These are phyloP conservation scores for Troides oblongomaculatus DNA, from an alignment of 2,888 invertebrate genomes.

Conservation along the genomic window DNA sequence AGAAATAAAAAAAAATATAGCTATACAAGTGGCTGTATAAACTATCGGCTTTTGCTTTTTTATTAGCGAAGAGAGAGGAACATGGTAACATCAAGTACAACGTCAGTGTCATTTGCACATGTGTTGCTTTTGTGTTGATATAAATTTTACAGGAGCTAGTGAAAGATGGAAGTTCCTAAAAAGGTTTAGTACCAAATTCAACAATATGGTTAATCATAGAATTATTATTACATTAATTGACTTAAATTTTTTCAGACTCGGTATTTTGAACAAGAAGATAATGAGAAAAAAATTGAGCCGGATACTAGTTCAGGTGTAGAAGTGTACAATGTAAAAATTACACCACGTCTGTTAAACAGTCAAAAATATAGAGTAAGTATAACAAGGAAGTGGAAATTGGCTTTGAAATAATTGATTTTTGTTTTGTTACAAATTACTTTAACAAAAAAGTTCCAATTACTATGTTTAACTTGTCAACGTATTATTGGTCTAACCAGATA, in stretches of 20 bases:
- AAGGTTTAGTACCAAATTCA: slow-evolving; percentile 13
- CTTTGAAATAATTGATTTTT: background rate
- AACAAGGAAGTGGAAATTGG: background rate
- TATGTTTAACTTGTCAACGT: background rate
- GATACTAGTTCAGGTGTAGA: slow-evolving; percentile 43
- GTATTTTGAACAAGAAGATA: slow-evolving; percentile 51
- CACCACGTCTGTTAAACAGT: slow-evolving; percentile 47
- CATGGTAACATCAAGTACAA: background rate
- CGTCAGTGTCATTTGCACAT: slow-evolving; percentile 29
- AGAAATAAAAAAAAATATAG: no score
- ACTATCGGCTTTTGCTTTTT: background rate
- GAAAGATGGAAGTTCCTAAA: slow-evolving; percentile 26
- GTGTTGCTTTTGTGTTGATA: slow-evolving; percentile 17
- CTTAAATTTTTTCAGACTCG: slow-evolving; percentile 47
- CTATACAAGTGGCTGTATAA: no score
- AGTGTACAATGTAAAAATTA: slow-evolving; percentile 63
- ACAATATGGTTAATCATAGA: background rate
- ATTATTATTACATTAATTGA: background rate
- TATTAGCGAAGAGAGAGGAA: background rate
- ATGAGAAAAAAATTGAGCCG: slow-evolving; percentile 33
- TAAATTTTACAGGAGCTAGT: background rate
- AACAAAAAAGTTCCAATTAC: background rate
- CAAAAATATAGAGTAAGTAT: slow-evolving; percentile 52
- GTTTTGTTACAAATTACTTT: background rate
- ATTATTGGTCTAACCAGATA: no score